A percentile compares a stretch with the other conserved stretches of the same genome.
Conservation (phyloP, 2,797 vertebrate species). For the Pogonophryne albipinna region DNA sequence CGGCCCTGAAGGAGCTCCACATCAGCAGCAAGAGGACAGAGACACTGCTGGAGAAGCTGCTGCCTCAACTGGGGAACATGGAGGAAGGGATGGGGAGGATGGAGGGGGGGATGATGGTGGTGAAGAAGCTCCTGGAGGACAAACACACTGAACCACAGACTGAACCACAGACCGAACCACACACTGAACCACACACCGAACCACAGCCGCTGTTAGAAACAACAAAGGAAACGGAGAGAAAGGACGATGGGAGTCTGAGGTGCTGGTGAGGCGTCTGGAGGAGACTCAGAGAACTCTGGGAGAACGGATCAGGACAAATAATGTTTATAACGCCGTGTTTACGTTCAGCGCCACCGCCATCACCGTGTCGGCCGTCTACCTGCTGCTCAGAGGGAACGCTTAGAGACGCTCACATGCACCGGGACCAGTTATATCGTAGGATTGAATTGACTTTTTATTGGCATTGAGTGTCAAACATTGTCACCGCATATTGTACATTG, state of each 20-base stretch:
- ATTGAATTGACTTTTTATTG: neutral
- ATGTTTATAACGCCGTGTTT: conserved; percentile 87
- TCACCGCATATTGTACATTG: too few relatives aligned
- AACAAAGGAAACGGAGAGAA: conserved; percentile 26
- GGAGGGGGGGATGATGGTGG: conserved; percentile 76
- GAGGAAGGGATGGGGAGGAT: conserved; percentile 82
- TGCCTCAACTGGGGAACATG: conserved; percentile 84
- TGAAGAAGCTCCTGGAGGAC: conserved; percentile 76
- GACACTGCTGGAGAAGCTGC: conserved; percentile 84
- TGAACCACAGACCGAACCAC: neutral
- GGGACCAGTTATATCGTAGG: neutral
- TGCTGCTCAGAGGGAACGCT: conserved; percentile 84
- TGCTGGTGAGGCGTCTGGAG: conserved; percentile 83
- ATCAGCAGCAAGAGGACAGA: conserved; percentile 82
- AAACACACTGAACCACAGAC: neutral
- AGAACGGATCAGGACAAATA: conserved; percentile 86
- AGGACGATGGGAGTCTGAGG: conserved; percentile 75
- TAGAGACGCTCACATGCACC: conserved; percentile 19
- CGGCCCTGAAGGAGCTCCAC: conserved; percentile 85
- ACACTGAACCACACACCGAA: neutral
- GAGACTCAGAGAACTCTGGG: conserved; percentile 88
- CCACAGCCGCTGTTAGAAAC: neutral
- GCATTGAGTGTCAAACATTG: too few relatives aligned
- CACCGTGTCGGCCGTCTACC: conserved; percentile 89
- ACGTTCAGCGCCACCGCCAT: conserved; percentile 87